Evolutionary conservation across 1,140 invertebrate genomes (phyloP).

Genomic region (Pseudomyrmex cubaensis): DNA sequence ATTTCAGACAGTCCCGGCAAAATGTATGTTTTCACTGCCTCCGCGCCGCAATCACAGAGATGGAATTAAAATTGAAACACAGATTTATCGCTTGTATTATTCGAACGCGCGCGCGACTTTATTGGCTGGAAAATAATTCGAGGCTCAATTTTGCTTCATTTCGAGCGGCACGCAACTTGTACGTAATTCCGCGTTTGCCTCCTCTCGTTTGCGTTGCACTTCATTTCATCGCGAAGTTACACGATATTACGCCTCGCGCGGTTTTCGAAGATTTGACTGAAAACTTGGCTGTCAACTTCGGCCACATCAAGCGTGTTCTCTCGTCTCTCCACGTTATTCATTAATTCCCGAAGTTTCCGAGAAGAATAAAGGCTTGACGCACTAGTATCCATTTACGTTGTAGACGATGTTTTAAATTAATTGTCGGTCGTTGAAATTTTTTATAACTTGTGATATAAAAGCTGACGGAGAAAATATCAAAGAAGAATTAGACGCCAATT

Average conservation of each 20-base stretch:
- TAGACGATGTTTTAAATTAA: not conserved
- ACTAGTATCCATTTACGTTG: not conserved
- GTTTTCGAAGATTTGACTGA: slow-evolving; percentile 41
- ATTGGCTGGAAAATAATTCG: slow-evolving; percentile 52
- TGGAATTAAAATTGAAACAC: slow-evolving; percentile 10
- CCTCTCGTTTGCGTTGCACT: slow-evolving; percentile 21
- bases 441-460: not conserved
- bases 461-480: too few species aligned
- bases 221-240: slow-evolving; percentile 37
- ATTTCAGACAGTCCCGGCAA: not conserved
- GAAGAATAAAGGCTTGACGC: not conserved
- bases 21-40: not conserved
- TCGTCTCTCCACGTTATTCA: not conserved
- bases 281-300: slow-evolving; percentile 22
- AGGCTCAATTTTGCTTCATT: slow-evolving; percentile 52
- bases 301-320: not conserved
- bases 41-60: not conserved
- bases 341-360: not conserved
- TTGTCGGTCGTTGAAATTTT: not conserved
- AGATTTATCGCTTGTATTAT: slow-evolving; percentile 11
- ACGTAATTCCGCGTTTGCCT: slow-evolving; percentile 20
- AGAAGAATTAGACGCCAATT: too few species aligned
- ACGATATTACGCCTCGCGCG: not conserved
- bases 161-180: not conserved
- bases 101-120: not conserved